Base-by-base conservation (phyloP, 2,797 vertebrate species). In the Poeciliopsis gracilis region DNA sequence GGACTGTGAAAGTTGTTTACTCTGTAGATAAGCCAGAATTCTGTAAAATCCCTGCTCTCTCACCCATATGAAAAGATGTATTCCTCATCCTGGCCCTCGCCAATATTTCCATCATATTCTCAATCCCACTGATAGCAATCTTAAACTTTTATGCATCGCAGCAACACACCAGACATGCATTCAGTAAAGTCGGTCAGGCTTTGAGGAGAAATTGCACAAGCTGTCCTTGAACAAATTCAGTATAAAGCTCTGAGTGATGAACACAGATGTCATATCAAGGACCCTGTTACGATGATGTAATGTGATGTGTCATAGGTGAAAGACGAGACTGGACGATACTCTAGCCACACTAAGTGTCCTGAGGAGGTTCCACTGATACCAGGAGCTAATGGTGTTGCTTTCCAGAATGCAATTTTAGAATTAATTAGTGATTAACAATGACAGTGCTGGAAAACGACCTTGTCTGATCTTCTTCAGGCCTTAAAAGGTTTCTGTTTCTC, bases 251-350 rank as follows among this genome's bases (percentile, higher is more conserved):
- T 15, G 20, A 82, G 73, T 85, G 86, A 93, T 93, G 85, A 88
- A 75, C 86, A 81, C 63, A 89, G 93, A 92, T 91, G 93, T 91
- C 93, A 84, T 16, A 45, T 73, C 91, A 94, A 95, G 90, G 93
- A 84, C 82, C 71, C 77, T 82, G 73, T 88, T 90, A 90, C 76
- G 79, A 86, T 89, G 85, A 91, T 91, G 70, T 84, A 89, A 77
- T 81, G 82, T 41, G 75, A 49, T 49, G 79, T 84, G 89, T 90
- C 87, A 89, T 76, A 46, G 79, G 87, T 43, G 13, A 89, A 86
- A 83, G 79, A 81, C 46, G 73, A 82, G 61, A 88, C 87, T 86
- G 78, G 72, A 89, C 85, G 86, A 86, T 77, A 43, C 11, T 57
- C 80, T 78, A 59, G 73, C 79, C 63, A 69, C 73, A 46, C 61